Evolutionary conservation across 2,797 vertebrate species (phyloP).

Genomic region (Podarcis siculus): DNA sequence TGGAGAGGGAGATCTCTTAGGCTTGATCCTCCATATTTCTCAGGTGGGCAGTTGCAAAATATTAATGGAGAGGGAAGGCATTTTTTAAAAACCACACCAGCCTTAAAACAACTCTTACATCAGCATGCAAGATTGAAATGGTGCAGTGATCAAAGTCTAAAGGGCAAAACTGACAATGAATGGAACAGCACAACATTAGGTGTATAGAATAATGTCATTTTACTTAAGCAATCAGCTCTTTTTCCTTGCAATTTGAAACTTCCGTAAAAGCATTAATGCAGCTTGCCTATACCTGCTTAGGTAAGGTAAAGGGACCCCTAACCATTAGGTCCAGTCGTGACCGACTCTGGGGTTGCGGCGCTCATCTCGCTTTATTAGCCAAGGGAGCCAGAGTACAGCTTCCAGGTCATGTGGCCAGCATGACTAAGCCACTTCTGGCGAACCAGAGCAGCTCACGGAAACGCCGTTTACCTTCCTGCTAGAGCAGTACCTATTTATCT

Average conservation of each 20-base stretch:
- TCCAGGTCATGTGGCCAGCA: too few species aligned
- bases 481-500: too few species aligned
- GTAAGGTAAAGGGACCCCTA: too few species aligned
- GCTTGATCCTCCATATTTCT: not conserved
- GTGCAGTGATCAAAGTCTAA: slow-evolving; percentile 15
- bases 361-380: too few species aligned
- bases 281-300: not conserved
- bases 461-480: too few species aligned
- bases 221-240: not conserved
- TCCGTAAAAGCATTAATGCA: not conserved
- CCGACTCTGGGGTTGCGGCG: too few species aligned
- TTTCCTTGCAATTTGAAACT: slow-evolving; percentile 29
- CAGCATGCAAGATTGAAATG: not conserved
- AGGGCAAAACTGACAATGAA: not conserved
- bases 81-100: not conserved
- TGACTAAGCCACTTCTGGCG: too few species aligned
- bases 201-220: slow-evolving; percentile 6
- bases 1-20: fast-evolving
- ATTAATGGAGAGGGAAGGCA: not conserved
- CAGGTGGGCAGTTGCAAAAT: not conserved
- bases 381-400: too few species aligned
- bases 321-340: too few species aligned
- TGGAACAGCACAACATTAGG: not conserved
- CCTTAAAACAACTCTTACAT: not conserved
- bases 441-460: too few species aligned